Base-by-base conservation (phyloP, 2,797 vertebrate species). In the Odontamblyopus rebecca region DNA sequence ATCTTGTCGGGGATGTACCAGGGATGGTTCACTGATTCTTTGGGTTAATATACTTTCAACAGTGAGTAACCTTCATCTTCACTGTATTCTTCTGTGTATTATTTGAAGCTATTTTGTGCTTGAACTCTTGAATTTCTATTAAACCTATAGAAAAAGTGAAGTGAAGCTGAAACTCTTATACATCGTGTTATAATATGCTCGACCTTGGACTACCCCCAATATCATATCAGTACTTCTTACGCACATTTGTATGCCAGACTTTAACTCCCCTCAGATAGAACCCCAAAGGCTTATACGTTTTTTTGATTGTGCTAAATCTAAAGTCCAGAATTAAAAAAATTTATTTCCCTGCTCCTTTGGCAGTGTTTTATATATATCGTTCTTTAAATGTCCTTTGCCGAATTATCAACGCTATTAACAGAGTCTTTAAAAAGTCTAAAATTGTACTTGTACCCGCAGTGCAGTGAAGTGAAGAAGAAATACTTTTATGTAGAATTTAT, bases 391-490 rank as follows among this genome's bases (percentile, higher is more conserved):
- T 41, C 4, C 61, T 16, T 5, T 3, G 12, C 35, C 48, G 63
- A 66, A 18, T 66, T 44, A 66, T 50, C 44, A 50, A 26, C 13
- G 5, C 11, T 15, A 64, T 29, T 51, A 66, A 66, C 44, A 29
- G 7, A 51, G 44, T 51, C 15, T 32, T 66, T 66, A 50, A 66
- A 66, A 66, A 66, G 23, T 29, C 26, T 51, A 9, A 27, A 65
- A 16, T 41, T 48, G 41, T 23, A 1, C 63, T 64, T 44, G 2
- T 15, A 7, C 44, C 44, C 3, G 41, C 44, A 50, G 44, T 29
- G 23, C 44, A 13, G 23, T 23, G 23, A 23, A 44, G 3, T 13
- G 54, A 64, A 64, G 9, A 15, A 7, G 23, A 29, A 66, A 18
- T 64, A 63, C n/a, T 18, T 66, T 44, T 50, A 15, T 48, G 44